Evolutionary conservation across 2,797 vertebrate genomes (phyloP).

Genomic region (Pangasius djambal): DNA sequence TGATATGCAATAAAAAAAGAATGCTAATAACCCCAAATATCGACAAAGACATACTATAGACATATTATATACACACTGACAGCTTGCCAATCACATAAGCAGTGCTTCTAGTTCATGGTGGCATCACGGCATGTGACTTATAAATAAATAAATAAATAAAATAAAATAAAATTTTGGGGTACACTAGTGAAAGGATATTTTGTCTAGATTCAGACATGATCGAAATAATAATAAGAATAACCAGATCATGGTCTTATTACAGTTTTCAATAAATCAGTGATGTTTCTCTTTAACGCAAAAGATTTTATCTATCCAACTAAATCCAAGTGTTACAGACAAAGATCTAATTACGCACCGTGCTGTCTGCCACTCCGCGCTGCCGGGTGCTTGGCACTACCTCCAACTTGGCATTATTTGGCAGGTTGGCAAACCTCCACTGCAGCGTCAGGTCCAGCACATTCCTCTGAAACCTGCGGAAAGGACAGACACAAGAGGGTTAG

Average conservation of each 20-base stretch:
- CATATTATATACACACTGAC: too few species aligned
- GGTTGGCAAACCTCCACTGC: slow-evolving; percentile 92
- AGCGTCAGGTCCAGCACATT: slow-evolving; percentile 87
- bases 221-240: background rate
- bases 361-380: slow-evolving; percentile 71
- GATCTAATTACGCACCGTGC: slow-evolving; percentile 74
- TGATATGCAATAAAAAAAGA: background rate
- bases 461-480: slow-evolving; percentile 88
- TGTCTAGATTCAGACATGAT: background rate
- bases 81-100: background rate
- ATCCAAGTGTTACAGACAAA: background rate
- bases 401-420: slow-evolving; percentile 97
- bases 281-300: background rate
- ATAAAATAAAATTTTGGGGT: background rate
- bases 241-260: background rate
- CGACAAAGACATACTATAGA: background rate
- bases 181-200: background rate
- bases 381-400: slow-evolving; percentile 87
- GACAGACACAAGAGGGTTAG: background rate
- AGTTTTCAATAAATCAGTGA: background rate
- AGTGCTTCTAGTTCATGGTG: background rate
- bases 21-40: background rate
- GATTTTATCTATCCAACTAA: background rate
- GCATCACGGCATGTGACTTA: background rate
- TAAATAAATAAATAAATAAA: background rate